phyloP scores from a whole-genome alignment of 2,888 invertebrate species.

The Eilema caniola region DNA sequence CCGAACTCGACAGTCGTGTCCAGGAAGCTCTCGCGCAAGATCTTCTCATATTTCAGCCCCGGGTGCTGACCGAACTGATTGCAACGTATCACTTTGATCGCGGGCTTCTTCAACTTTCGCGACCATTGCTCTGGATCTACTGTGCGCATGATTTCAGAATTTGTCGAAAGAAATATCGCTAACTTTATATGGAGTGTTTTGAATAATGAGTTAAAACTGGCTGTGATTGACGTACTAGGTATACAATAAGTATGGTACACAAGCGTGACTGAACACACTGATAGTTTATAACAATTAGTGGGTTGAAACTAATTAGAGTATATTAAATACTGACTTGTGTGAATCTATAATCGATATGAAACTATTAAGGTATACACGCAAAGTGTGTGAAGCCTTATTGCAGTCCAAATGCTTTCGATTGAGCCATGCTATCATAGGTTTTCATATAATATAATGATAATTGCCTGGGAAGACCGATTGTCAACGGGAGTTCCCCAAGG shows the following conservation, averaged over 20 bases:
- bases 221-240: background rate
- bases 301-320: background rate
- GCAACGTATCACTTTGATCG: constrained; percentile 9
- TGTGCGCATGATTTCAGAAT: constrained; percentile 40
- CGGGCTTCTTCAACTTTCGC: constrained; percentile 15
- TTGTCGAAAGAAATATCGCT: background rate
- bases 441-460: too few species aligned
- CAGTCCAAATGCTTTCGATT: background rate
- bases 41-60: constrained; percentile 23
- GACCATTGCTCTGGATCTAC: constrained; percentile 45
- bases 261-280: background rate
- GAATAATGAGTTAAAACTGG: background rate
- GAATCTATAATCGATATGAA: background rate
- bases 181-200: too few species aligned
- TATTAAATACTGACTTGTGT: background rate
- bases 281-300: background rate
- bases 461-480: too few species aligned
- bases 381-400: background rate
- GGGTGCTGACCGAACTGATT: constrained; percentile 36
- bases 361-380: background rate
- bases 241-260: background rate
- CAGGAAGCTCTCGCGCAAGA: constrained; percentile 34
- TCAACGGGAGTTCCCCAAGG: background rate
- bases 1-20: constrained; percentile 36
- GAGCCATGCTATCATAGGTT: background rate